phyloP scores from a whole-genome alignment of 2,113 vertebrate genomes.

The Crotophaga sulcirostris region DNA sequence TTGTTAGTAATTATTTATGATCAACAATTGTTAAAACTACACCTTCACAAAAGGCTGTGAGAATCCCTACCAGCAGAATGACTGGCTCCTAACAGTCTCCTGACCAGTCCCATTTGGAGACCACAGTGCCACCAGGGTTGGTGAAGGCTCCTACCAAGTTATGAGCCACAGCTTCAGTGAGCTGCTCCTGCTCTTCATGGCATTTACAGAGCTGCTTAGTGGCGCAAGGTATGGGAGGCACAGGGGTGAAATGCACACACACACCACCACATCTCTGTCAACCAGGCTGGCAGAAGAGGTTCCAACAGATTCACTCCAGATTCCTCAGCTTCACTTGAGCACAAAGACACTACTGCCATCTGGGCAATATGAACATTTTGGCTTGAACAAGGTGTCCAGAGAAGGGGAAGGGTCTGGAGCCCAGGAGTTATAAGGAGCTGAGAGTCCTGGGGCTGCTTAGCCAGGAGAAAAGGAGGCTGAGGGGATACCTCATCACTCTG shows the following conservation, averaged over 20 bases:
- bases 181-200: background rate
- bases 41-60: background rate
- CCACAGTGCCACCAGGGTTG: background rate
- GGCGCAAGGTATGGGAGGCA: too few species aligned
- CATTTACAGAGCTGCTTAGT: background rate
- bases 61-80: background rate
- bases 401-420: too few species aligned
- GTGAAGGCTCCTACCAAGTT: background rate
- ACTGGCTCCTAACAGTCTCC: background rate
- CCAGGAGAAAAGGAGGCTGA: too few species aligned
- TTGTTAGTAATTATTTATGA: background rate
- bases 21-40: background rate
- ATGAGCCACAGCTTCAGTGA: background rate
- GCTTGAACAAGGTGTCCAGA: background rate
- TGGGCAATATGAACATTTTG: background rate
- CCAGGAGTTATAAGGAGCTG: too few species aligned
- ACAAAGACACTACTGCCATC: background rate
- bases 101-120: rapidly evolving
- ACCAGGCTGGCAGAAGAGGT: background rate
- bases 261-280: too few species aligned
- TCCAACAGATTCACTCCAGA: background rate
- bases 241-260: rapidly evolving
- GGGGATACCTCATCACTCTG: too few species aligned
- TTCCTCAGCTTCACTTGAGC: background rate
- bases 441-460: too few species aligned